A percentile compares a stretch with the other conserved stretches of the same genome.
Evolutionary conservation across 2,113 vertebrate species (phyloP).

Genomic region (Oncorhynchus masou): DNA sequence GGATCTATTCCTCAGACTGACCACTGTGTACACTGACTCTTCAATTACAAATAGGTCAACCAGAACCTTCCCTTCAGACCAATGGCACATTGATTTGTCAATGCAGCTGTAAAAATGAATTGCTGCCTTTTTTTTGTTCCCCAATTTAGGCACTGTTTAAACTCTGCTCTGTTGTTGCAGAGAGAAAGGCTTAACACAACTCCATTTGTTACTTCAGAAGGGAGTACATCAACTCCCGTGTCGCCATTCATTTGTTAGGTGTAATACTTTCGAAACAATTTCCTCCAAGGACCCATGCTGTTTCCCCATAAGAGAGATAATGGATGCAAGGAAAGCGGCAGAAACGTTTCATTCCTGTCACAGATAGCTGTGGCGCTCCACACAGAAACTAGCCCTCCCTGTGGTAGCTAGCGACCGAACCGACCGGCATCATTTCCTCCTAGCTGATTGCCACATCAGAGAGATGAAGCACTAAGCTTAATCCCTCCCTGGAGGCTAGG

Average conservation of each 20-base stretch:
- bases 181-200: background rate
- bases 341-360: background rate
- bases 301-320: background rate
- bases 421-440: background rate
- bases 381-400: background rate
- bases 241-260: background rate
- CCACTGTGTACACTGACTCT: background rate
- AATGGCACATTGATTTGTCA: background rate
- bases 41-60: background rate
- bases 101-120: background rate
- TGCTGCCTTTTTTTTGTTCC: background rate
- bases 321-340: background rate
- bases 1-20: background rate
- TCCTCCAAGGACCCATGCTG: background rate
- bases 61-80: background rate
- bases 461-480: background rate
- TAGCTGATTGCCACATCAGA: background rate
- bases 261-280: background rate
- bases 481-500: background rate
- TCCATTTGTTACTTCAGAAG: background rate
- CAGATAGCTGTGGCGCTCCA: background rate
- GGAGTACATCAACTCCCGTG: background rate
- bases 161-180: background rate
- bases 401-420: background rate
- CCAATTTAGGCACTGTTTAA: too few species aligned